Conservation (phyloP, 2,113 vertebrate genomes). For the Aythya baeri region DNA sequence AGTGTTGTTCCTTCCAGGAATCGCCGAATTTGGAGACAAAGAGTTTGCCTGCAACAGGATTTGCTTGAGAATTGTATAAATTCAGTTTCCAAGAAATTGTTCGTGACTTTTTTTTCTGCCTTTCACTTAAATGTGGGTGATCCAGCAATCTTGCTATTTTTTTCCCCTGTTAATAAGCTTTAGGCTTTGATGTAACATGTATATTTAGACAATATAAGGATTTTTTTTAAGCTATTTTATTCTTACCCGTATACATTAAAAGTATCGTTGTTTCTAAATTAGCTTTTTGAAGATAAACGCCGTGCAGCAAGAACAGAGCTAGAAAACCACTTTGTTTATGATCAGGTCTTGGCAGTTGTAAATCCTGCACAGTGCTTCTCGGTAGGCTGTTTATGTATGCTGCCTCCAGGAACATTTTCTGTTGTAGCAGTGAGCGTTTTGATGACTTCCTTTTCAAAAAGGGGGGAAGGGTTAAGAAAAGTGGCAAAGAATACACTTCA, state of each 20-base stretch:
- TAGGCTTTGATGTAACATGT: not conserved
- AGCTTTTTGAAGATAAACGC: not conserved
- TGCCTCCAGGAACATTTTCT: not conserved
- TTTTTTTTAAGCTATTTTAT: not conserved
- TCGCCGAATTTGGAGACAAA: not conserved
- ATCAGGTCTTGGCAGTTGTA: not conserved
- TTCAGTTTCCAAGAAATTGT: not conserved
- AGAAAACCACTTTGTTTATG: fast-evolving
- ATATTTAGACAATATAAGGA: not conserved
- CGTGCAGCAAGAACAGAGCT: not conserved
- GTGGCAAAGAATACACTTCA: not conserved
- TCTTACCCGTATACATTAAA: not conserved
- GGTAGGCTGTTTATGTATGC: not conserved
- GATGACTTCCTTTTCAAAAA: not conserved
- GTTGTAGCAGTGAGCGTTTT: not conserved
- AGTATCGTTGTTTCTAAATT: not conserved
- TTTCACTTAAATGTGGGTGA: not conserved
- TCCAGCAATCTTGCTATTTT: not conserved
- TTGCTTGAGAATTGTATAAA: not conserved
- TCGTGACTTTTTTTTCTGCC: not conserved
- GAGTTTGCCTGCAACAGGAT: not conserved
- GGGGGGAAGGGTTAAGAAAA: not conserved
- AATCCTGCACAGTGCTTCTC: not conserved
- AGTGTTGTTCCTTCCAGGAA: not conserved
- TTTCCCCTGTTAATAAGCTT: not conserved